Evolutionary conservation across 1,140 invertebrate species (phyloP), one percentile per base, ranked within the genome.

Genomic region (Melanaphis sacchari): DNA sequence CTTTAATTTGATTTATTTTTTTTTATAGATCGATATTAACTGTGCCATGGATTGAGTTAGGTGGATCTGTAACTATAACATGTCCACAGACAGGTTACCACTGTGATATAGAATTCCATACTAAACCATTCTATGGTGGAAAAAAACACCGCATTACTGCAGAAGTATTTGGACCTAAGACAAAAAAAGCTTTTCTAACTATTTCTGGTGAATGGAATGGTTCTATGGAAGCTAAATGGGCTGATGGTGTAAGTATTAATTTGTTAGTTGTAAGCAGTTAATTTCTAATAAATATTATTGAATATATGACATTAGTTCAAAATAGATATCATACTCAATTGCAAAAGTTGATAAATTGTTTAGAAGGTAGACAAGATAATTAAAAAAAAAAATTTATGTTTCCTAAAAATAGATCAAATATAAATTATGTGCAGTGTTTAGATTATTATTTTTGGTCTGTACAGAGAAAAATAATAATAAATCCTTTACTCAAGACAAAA

Each of bases 71-170:
- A 2, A 97, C 96, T 38, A 98, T 99, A 94, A 97, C 96, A 90
- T 99, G 98, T 95, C 96, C 97, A 38, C 98, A 99, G 95, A 99
- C 98, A 8, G 98, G 98, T 82, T 99, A 98, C 95, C 96, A 96
- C 94, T 98, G 98, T 40, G 97, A 97, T 94, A 96, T 99, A 36
- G 98, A 99, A 95, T 99, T 99, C 95, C 96, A 98, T 91, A 99
- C 98, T 21, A 99, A 99, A 96, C 99, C 99, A 26, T 99, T 99
- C 95, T 99, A 99, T 95, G 98, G 98, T 38, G 98, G 99, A 49
- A 99, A 99, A 95, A 97, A 98, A 94, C 98, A 99, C 95, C 96
- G 97, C 93, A 97, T 99, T 84, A 97, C 96, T 9, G 98, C 98
- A 92, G 98, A 99, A 95, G 94, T 95, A 95, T 97, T 95, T 95